Evolutionary conservation across 2,888 invertebrate species (phyloP), one percentile per base, ranked within the genome.

Genomic region (Halictus ligatus): DNA sequence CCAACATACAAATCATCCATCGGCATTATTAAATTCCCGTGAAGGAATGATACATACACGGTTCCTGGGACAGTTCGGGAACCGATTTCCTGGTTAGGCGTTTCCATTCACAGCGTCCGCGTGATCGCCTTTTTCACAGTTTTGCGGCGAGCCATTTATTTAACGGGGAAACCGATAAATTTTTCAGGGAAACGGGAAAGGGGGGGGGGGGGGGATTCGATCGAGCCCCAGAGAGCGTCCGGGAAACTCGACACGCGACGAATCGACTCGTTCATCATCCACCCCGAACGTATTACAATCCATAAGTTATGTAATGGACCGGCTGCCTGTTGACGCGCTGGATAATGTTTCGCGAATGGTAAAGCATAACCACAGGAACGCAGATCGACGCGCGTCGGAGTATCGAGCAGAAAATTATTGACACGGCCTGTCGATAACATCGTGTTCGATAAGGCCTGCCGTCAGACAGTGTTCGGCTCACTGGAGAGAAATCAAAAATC

Each of bases 381-480:
- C 72, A 83, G 35, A 43, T 60, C 46, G 25, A 29, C 2, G 4
- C 29, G 18, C 43, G 25, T 40, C 7, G 46, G 48, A 69, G 58
- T 35, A 40, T 50, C 21, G 29, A 43, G 83, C 84, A 76, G 76
- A 82, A 89, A 89, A 89, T 88, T 88, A 89, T 89, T 81, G 89
- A 78, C 88, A 81, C 84, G 74, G 60, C 25, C 88, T 88, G 88
- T 89, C 87, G 86, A 89, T 89, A 81, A 69, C 84, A 69, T 60
- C 58, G 69, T 46, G 18, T 79, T 73, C 43, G 85, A 78, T 82
- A 85, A 85, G 78, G 21, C 35, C 21, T 50, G 8, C 35, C 10
- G 58, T n/a, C 50, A 15, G 54, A 4, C n/a, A 58, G n/a, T 3
- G 58, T 58, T 58, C n/a, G 10, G 10, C 10, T n/a, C n/a, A 7